Evolutionary conservation across 2,888 invertebrate genomes (phyloP).

Genomic region (Elaeidobius kamerunicus): DNA sequence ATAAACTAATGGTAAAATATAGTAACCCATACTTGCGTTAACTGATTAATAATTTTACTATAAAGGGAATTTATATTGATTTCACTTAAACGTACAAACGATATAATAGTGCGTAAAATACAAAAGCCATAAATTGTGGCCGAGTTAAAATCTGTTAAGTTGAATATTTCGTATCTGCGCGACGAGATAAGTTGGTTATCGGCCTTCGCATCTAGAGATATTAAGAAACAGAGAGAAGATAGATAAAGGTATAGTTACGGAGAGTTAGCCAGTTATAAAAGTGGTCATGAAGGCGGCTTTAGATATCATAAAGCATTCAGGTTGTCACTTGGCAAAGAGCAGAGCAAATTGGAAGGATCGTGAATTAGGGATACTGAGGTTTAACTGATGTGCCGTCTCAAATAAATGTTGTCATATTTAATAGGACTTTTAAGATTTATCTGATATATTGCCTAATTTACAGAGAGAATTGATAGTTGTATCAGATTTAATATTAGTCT

Average conservation of each 20-base stretch:
- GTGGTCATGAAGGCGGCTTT: slow-evolving; percentile 20
- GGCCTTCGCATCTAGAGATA: slow-evolving; percentile 4
- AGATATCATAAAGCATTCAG: slow-evolving; percentile 15
- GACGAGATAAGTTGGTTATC: slow-evolving; percentile 23
- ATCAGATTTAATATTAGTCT: too few species aligned
- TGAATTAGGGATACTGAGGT: slow-evolving; percentile 16
- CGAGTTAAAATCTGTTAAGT: slow-evolving; percentile 24
- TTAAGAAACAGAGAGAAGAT: too few species aligned
- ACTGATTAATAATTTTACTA: too few species aligned
- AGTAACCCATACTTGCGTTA: too few species aligned
- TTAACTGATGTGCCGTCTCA: slow-evolving; percentile 9
- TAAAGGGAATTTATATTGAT: slow-evolving; percentile 7
- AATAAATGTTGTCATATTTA: too few species aligned
- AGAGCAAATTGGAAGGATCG: slow-evolving; percentile 19
- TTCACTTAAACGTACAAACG: slow-evolving; percentile 11
- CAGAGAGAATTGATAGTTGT: too few species aligned
- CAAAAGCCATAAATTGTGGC: slow-evolving; percentile 15
- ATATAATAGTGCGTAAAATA: slow-evolving; percentile 9
- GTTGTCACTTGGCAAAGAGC: slow-evolving; percentile 16
- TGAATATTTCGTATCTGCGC: slow-evolving; percentile 14
- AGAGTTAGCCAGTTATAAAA: slow-evolving; percentile 18
- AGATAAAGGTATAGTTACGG: too few species aligned
- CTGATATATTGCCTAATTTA: too few species aligned
- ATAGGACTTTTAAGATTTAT: too few species aligned
- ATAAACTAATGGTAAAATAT: too few species aligned